phyloP scores from a whole-genome alignment of 2,113 vertebrate genomes.

The Gambusia affinis region DNA sequence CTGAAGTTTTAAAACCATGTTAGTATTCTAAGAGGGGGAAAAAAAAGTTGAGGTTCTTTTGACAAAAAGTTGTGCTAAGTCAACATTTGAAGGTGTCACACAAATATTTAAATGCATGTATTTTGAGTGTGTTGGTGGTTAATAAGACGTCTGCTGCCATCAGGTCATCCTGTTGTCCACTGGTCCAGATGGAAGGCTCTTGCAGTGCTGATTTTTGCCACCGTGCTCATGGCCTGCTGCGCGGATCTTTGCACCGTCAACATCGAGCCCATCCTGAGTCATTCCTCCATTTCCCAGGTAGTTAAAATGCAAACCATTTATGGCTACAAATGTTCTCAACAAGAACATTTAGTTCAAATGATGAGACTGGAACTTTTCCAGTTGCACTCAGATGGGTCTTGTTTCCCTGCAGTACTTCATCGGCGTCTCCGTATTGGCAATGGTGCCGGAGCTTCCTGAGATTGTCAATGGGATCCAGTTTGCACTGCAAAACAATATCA shows the following conservation, averaged over 20 bases:
- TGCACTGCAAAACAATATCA: slow-evolving; percentile 90
- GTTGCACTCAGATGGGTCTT: not conserved
- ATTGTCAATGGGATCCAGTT: slow-evolving; percentile 91
- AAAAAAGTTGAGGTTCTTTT: not conserved
- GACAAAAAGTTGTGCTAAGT: not conserved
- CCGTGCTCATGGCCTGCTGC: slow-evolving; percentile 87
- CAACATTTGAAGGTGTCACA: not conserved
- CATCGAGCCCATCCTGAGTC: slow-evolving; percentile 85
- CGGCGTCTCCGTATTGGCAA: slow-evolving; percentile 86
- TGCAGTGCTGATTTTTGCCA: slow-evolving; percentile 84
- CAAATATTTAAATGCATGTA: not conserved
- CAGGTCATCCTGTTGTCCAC: slow-evolving; percentile 81
- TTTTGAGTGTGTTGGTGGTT: not conserved
- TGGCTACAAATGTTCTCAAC: not conserved
- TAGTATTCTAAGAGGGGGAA: not conserved
- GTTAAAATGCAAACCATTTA: not conserved
- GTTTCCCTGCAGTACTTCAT: slow-evolving; percentile 85
- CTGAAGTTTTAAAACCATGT: not conserved
- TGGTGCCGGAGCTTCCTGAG: slow-evolving; percentile 91
- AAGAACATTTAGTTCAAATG: not conserved
- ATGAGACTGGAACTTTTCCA: not conserved
- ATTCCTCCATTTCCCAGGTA: slow-evolving; percentile 86
- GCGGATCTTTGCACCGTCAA: slow-evolving; percentile 88
- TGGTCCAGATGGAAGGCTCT: slow-evolving; percentile 86
- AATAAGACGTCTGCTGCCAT: not conserved